Conservation (phyloP, 23 tunicate genomes). For the Aplidium turbinatum region DNA sequence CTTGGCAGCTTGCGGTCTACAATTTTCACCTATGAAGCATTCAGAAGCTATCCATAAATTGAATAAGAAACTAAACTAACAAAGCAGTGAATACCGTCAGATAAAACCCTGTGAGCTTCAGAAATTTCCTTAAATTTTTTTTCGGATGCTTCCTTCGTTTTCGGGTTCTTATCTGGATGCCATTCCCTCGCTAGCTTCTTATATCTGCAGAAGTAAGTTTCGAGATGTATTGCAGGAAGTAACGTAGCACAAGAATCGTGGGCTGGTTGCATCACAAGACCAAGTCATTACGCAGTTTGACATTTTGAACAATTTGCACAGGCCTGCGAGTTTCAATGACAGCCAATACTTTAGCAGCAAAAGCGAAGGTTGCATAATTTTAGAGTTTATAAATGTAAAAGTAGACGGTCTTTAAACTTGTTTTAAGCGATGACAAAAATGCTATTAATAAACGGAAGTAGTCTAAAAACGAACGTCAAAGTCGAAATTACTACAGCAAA, state of each 20-base stretch:
- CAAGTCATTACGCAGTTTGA: too few relatives aligned
- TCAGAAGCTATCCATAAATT: too few relatives aligned
- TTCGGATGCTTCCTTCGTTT: constrained; percentile 40
- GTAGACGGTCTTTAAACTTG: background rate
- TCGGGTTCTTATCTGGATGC: constrained; percentile 79
- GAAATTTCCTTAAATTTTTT: constrained; percentile 72
- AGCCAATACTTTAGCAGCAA: background rate
- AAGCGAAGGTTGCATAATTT: background rate
- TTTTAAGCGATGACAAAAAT: background rate
- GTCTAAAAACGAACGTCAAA: too few relatives aligned
- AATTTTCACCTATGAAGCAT: too few relatives aligned
- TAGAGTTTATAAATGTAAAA: background rate
- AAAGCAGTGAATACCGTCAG: constrained; percentile 30
- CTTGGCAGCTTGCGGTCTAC: too few relatives aligned
- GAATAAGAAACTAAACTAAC: too few relatives aligned
- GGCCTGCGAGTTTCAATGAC: background rate
- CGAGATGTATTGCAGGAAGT: background rate
- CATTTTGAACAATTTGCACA: too few relatives aligned
- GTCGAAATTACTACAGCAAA: too few relatives aligned
- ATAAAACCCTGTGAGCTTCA: constrained; percentile 60
- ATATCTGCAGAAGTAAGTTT: constrained; percentile 32
- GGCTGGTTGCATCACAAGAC: too few relatives aligned
- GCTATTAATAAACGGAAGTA: background rate
- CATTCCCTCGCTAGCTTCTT: constrained; percentile 64
- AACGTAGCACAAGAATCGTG: too few relatives aligned